Evolutionary conservation across 2,113 vertebrate species (phyloP).

Genomic region (Cercopithecus mona): DNA sequence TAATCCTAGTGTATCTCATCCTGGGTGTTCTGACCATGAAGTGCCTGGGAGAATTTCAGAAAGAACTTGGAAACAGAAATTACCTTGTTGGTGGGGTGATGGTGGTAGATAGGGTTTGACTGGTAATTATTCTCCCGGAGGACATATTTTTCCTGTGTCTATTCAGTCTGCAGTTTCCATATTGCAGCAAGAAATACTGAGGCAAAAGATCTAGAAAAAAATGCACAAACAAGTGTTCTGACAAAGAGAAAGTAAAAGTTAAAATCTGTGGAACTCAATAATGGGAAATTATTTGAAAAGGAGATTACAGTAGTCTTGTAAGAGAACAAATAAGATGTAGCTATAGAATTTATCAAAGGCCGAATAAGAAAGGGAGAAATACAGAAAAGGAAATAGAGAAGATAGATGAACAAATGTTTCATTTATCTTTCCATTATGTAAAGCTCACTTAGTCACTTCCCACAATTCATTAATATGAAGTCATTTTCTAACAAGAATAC

Average conservation of each 20-base stretch:
- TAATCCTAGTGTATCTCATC: background rate
- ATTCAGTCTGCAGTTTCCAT: background rate
- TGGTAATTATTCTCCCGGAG: background rate
- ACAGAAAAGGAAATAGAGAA: slow-evolving; percentile 19
- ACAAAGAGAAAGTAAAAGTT: background rate
- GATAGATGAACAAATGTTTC: background rate
- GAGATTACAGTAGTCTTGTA: background rate
- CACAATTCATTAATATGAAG: background rate
- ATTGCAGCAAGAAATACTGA: background rate
- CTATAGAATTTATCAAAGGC: background rate
- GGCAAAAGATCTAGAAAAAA: background rate
- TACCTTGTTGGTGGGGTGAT: background rate
- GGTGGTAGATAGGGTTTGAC: background rate
- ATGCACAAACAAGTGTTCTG: background rate
- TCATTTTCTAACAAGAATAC: slow-evolving; percentile 9
- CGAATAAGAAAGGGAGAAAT: background rate
- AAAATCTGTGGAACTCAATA: background rate
- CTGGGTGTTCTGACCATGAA: background rate
- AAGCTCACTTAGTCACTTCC: background rate
- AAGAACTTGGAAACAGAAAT: background rate
- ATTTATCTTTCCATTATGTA: background rate
- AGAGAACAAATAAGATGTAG: background rate
- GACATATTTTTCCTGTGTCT: background rate
- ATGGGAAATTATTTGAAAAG: background rate
- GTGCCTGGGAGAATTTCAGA: background rate